Percentiles rank a stretch among this genome's conserved stretches.
Evolutionary conservation across 2,113 vertebrate genomes (phyloP).

Genomic region (Equus quagga): DNA sequence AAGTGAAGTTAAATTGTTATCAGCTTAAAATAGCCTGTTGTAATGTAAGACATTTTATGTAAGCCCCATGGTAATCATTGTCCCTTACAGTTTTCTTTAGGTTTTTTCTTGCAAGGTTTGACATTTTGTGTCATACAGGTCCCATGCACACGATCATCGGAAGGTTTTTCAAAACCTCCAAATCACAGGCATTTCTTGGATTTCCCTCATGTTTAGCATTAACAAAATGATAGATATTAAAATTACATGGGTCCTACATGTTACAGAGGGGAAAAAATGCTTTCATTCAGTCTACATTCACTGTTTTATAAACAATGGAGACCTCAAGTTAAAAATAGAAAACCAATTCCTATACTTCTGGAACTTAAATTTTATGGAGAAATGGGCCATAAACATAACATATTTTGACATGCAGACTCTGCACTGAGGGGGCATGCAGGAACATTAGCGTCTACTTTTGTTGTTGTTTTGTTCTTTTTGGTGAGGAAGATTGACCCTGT

Average conservation of each 20-base stretch:
- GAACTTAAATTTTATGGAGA: neutral
- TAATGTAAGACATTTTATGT: neutral
- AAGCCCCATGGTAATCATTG: neutral
- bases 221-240: neutral
- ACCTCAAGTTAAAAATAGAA: neutral
- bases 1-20: neutral
- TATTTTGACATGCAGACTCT: neutral
- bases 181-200: neutral
- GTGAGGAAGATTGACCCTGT: too few species aligned
- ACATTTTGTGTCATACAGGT: neutral
- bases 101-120: neutral
- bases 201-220: neutral
- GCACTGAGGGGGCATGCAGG: neutral
- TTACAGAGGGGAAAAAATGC: neutral
- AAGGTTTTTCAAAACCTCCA: neutral
- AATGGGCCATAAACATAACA: neutral
- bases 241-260: neutral
- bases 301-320: neutral
- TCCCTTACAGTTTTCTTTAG: neutral
- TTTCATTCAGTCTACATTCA: neutral
- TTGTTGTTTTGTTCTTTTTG: too few species aligned
- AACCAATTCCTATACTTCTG: neutral
- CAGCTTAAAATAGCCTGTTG: neutral
- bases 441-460: neutral
- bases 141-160: neutral